Evolutionary conservation across 2,888 invertebrate species (phyloP), one percentile per base, ranked within the genome.

Genomic region (Lithophane semibrunnea): DNA sequence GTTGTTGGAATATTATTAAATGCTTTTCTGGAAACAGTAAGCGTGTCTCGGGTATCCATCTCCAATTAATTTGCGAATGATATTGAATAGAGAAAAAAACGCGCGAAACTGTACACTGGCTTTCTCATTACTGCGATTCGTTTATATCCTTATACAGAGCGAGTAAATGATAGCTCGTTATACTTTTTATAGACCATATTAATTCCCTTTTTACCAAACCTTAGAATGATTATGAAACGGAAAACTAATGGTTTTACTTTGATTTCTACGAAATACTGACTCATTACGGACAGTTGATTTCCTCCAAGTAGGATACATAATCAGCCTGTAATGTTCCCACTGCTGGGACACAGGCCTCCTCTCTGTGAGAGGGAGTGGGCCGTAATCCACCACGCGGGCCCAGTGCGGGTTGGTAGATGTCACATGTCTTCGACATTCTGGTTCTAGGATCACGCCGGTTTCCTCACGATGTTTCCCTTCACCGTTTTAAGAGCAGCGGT

Each of bases 1-100:
- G 75, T 82, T 86, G 71, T 74, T 60, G 44, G 52, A 68, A 78
- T 84, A 87, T 85, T 82, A 88, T 87, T 87, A 84, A 90, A 84
- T 82, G 79, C 79, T 84, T 85, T 84, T 83, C 84, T 79, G 86
- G 75, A 73, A 79, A 86, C 86, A 74, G 83, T 73, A 80, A 86
- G 71, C 82, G 68, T 75, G 75, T 87, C 87, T 91, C 90, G 54
- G 86, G 79, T 92, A 86, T 84, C 91, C 84, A 85, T 88, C 91
- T 92, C 92, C 93, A 92, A 93, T 93, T 93, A 93, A 92, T 92
- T 92, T 90, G 88, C 85, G 86, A 92, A 90, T 91, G 91, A 92
- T 92, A 91, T 90, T 88, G 87, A 84, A 88, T 88, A 88, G 85
- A 52, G 86, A 77, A 82, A 88, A 91, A 90, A 90, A 86, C 77